Base-by-base conservation (phyloP, 2,113 vertebrate species). In the Cardinalis cardinalis region DNA sequence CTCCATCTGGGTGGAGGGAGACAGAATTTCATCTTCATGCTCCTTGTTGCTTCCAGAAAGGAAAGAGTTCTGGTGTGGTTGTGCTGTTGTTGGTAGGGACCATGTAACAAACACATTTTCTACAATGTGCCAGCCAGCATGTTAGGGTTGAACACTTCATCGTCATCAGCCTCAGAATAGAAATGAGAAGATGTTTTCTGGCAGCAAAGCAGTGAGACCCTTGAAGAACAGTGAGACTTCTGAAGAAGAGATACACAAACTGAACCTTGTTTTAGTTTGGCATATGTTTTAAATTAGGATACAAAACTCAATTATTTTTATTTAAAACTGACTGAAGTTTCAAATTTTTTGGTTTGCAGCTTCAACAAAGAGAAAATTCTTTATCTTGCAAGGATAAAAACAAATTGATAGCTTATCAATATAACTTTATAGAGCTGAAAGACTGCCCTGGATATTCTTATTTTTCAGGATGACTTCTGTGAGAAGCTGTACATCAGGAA, bases 401-500 rank as follows among this genome's bases (percentile, higher is more conserved):
- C 21, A 64, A 14, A 41, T 28, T 31, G 7, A 13, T 65, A 32
- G 2, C 11, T 80, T 74, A 72, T 66, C 14, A 2, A 20, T 66
- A 44, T 41, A 52, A 25, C 14, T 66, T 72, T 64, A 26, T 53
- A 44, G 8, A 78, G 64, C 36, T 59, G 40, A 83, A 46, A 59
- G 28, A 29, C 26, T 85, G 48, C 16, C 19, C 7, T 74, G 19
- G 8, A 24, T 80, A 52, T 69, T 83, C 63, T 75, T 65, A n/a
- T 43, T 85, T 94, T 92, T 77, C 48, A 66, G 43, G 73, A 70
- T 63, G 7, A 40, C 40, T 91, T 85, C 72, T 89, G 28, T 70
- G 72, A 81, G 60, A 89, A 94, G 38, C 18, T 56, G 36, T 63
- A 41, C 60, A 52, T 80, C 43, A 92, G 59, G 72, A 91, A 91